Evolutionary conservation across 2,888 invertebrate genomes (phyloP).

Genomic region (Philaethria dido): DNA sequence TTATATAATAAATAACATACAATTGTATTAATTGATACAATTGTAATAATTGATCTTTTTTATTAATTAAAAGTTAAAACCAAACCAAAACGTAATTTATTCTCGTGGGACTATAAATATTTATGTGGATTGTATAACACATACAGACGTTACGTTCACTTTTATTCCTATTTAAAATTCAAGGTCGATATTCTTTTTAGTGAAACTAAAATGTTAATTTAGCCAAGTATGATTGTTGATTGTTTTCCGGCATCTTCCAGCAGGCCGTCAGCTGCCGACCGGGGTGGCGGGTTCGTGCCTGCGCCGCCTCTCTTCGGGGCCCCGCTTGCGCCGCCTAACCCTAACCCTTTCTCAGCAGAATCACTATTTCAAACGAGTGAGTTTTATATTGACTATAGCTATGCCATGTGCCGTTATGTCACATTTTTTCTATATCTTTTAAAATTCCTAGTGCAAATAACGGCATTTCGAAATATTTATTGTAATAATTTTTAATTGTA

Average conservation of each 20-base stretch:
- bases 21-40: too few relatives aligned
- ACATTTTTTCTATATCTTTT: too few relatives aligned
- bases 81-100: too few relatives aligned
- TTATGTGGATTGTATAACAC: too few relatives aligned
- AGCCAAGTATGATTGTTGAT: neutral
- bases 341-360: constrained; percentile 94
- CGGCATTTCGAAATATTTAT: neutral
- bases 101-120: too few relatives aligned
- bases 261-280: constrained; percentile 79
- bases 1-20: too few relatives aligned
- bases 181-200: neutral
- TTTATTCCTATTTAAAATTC: too few relatives aligned
- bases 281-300: constrained; percentile 83
- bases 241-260: constrained; percentile 52
- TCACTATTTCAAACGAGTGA: constrained; percentile 93
- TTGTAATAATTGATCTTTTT: too few relatives aligned
- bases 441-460: too few relatives aligned
- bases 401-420: too few relatives aligned
- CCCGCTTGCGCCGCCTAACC: constrained; percentile 86
- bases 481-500: neutral
- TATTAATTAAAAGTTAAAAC: too few relatives aligned
- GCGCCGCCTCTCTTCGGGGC: constrained; percentile 88
- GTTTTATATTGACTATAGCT: constrained; percentile 54
- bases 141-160: too few relatives aligned
- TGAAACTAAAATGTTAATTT: neutral